These are phyloP conservation scores for Acromyrmex echinatior DNA, from an alignment of 1,140 invertebrate species.

Conservation along the genomic window DNA sequence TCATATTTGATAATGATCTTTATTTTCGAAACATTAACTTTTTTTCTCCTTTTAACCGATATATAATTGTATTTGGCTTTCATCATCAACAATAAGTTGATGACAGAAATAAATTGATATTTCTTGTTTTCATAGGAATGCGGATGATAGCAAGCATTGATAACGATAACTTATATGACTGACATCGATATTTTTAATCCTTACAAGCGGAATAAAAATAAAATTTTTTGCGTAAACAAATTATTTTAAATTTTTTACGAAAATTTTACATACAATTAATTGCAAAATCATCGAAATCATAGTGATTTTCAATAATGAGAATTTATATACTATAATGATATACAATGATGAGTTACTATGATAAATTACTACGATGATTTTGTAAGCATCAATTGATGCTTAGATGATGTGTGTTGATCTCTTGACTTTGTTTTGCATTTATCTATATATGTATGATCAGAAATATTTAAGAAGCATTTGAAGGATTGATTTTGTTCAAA, in stretches of 20 bases:
- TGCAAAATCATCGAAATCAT: neutral
- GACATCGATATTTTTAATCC: neutral
- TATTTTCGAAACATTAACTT: neutral
- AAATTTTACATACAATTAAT: neutral
- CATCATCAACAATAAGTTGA: neutral
- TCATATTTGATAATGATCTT: neutral
- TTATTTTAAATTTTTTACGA: neutral
- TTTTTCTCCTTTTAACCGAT: neutral
- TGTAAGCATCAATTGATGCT: too few relatives aligned
- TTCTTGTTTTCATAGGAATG: neutral
- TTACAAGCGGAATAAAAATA: neutral
- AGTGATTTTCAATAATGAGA: neutral
- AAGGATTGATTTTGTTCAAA: neutral
- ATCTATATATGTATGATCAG: neutral
- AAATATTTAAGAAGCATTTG: neutral
- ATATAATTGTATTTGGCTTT: neutral
- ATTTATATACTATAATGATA: too few relatives aligned
- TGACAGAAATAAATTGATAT: conserved; percentile 22
- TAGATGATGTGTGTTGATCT: too few relatives aligned
- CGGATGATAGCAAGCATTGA: neutral
- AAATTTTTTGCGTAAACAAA: neutral
- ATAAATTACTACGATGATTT: too few relatives aligned
- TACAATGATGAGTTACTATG: too few relatives aligned
- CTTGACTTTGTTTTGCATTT: too few relatives aligned
- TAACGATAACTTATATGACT: neutral